phyloP scores from a whole-genome alignment of 2,797 vertebrate species.

The Amazona ochrocephala region DNA sequence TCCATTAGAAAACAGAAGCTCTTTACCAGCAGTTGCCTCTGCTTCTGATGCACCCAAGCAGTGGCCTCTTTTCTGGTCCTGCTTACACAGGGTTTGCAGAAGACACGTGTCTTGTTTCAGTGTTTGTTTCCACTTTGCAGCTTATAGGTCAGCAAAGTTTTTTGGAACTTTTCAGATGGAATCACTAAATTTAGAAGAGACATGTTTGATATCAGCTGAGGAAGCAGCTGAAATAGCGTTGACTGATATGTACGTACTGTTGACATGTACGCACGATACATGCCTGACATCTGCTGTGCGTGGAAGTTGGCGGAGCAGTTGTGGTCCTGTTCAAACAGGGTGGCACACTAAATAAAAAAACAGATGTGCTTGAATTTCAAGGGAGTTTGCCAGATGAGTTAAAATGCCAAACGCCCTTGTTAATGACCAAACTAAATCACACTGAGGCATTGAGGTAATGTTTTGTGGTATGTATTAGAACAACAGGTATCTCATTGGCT shows the following conservation, averaged over 20 bases:
- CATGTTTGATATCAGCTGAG: not conserved
- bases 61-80: not conserved
- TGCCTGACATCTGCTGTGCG: not conserved
- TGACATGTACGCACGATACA: rapidly evolving
- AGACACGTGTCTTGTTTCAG: not conserved
- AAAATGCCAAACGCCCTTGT: not conserved
- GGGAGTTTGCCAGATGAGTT: not conserved
- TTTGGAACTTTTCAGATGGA: not conserved
- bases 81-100: not conserved
- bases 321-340: not conserved
- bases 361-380: not conserved
- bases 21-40: not conserved
- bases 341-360: not conserved
- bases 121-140: not conserved
- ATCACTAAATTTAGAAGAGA: not conserved
- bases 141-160: not conserved
- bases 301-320: not conserved
- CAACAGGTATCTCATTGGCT: not conserved
- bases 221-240: not conserved
- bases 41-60: not conserved
- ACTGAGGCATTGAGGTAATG: rapidly evolving
- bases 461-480: not conserved
- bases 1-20: not conserved
- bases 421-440: not conserved
- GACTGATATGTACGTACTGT: not conserved